Base-by-base conservation (phyloP, 2,888 invertebrate species). In the Steinernema carpocapsae region DNA sequence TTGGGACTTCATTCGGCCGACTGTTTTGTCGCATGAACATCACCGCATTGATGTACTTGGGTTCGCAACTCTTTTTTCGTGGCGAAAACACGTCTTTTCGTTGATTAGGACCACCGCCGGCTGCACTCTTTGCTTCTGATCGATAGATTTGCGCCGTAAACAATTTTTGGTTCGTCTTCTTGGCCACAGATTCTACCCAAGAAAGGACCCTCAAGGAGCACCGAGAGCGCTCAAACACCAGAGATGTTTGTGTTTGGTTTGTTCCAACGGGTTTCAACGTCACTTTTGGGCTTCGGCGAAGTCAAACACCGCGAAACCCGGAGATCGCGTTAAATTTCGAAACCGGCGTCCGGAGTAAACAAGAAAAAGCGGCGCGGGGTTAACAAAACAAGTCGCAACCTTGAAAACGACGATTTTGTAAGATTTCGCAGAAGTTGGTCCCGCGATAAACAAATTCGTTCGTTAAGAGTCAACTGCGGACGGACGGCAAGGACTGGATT, bases 181-280 rank as follows among this genome's bases (percentile, higher is more conserved):
- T 6, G 12, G 51, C 51, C 19, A 19, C n/a, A n/a, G n/a, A 51
- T n/a, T 19, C 12, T 6, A 12, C 51, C 6, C 6, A 56, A 56
- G 56, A 6, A 19, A 22, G 56, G 24, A 2, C 12, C 12, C 22
- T 26, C 56, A 56, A 19, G 6, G 14, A 6, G 19, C 51, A 51
- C 6, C 43, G 17, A 56, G 56, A 56, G 4, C 6, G 26, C 56
- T 24, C 24, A 51, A 51, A 51, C 51, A 56, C 26, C 56, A 12
- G 26, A 26, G 56, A 6, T 56, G 56, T 56, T 56, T 56, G 56
- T 56, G 56, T 17, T 19, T 26, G n/a, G n/a, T n/a, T n/a, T n/a
- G n/a, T n/a, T 17, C 56, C 19, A 19, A 14, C 43, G 43, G 56
- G 22, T 19, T 51, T 51, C 51, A 17, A 56, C 56, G 26, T 56